Conservation (phyloP, 2,113 vertebrate genomes). For the Cyphomyrus discorhynchus region DNA sequence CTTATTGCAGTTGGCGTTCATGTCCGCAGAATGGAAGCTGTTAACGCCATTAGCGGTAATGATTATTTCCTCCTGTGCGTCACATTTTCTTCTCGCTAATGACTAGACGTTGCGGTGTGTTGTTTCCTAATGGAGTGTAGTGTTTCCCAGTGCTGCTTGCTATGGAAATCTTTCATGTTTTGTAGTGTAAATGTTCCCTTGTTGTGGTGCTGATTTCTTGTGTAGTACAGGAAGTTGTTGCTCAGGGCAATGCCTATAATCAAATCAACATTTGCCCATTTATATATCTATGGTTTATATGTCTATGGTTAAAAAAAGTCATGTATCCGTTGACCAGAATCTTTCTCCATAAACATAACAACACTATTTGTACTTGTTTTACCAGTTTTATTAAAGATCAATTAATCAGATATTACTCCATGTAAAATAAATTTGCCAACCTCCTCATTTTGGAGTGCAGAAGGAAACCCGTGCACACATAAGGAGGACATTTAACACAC, state of each 20-base stretch:
- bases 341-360: background rate
- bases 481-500: background rate
- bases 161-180: conserved; percentile 2
- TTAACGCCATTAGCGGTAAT: background rate
- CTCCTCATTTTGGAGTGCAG: background rate
- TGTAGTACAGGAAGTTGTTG: background rate
- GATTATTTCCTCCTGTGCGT: conserved; percentile 5
- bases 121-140: background rate
- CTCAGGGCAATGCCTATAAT: background rate
- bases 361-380: background rate
- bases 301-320: background rate
- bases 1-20: background rate
- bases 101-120: background rate
- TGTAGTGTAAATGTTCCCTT: background rate
- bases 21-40: conserved; percentile 11
- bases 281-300: background rate
- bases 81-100: background rate
- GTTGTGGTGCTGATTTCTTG: background rate
- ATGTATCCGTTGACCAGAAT: background rate
- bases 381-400: background rate
- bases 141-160: background rate
- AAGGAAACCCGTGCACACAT: background rate
- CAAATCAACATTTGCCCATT: background rate
- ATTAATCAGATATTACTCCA: background rate
- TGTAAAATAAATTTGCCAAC: background rate